phyloP scores from a whole-genome alignment of 2,888 invertebrate species.

The Lysandra bellargus region DNA sequence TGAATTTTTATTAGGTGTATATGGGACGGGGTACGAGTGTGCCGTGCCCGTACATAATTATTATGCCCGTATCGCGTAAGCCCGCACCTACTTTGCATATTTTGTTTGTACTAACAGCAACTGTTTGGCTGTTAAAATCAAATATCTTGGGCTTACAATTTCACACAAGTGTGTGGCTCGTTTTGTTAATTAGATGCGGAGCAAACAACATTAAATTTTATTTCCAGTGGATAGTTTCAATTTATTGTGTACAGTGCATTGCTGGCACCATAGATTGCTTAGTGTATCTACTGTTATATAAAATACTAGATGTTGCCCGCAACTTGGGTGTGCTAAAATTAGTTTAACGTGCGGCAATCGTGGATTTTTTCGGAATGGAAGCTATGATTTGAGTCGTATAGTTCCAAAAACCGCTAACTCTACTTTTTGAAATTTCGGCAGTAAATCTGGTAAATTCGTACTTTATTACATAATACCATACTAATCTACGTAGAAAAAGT shows the following conservation, averaged over 20 bases:
- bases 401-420: too few species aligned
- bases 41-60: constrained; percentile 76
- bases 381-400: too few species aligned
- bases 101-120: constrained; percentile 58
- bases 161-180: constrained; percentile 7
- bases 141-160: constrained; percentile 29
- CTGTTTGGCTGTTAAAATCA: constrained; percentile 36
- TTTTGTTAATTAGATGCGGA: not conserved
- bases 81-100: constrained; percentile 78
- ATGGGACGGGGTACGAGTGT: constrained; percentile 64
- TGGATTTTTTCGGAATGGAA: too few species aligned
- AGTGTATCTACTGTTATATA: not conserved
- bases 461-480: too few species aligned
- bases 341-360: too few species aligned
- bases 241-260: not conserved
- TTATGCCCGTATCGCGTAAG: constrained; percentile 69
- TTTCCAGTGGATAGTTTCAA: not conserved
- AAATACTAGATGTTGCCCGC: not conserved
- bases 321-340: not conserved
- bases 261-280: not conserved
- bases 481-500: too few species aligned
- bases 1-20: constrained; percentile 75
- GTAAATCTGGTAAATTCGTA: too few species aligned
- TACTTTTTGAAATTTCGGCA: too few species aligned
- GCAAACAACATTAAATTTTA: constrained; percentile 1